Conservation (phyloP, 2,797 vertebrate genomes). For the Megaceryle alcyon region DNA sequence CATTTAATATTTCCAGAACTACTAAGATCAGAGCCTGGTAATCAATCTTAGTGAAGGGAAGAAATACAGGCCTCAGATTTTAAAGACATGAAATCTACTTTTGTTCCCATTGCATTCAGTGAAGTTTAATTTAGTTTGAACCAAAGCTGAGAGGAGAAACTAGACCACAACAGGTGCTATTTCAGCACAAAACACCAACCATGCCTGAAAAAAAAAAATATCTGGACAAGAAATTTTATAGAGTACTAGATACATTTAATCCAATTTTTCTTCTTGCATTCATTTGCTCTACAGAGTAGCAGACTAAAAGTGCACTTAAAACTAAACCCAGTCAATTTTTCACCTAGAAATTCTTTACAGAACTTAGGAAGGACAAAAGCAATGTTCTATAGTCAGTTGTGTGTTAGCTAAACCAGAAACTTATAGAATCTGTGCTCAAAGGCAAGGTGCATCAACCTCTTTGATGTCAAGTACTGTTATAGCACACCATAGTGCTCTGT, state of each 20-base stretch:
- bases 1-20: not conserved
- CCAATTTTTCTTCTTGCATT: not conserved
- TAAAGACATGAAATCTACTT: not conserved
- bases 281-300: not conserved
- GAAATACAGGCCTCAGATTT: not conserved
- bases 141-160: not conserved
- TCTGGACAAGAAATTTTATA: not conserved
- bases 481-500: not conserved
- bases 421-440: not conserved
- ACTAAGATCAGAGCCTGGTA: not conserved
- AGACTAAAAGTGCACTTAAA: not conserved
- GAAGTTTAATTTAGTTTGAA: not conserved
- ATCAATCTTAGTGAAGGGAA: not conserved
- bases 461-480: not conserved
- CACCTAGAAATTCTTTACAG: not conserved
- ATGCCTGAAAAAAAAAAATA: not conserved
- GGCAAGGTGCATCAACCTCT: not conserved
- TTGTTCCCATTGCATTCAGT: not conserved
- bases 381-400: not conserved
- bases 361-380: not conserved
- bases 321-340: not conserved
- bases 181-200: not conserved
- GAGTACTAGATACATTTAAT: not conserved
- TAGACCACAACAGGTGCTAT: not conserved
- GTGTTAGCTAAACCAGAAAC: not conserved